These are phyloP conservation scores for Monopterus albus DNA, from an alignment of 2,113 vertebrate species.

Conservation along the genomic window DNA sequence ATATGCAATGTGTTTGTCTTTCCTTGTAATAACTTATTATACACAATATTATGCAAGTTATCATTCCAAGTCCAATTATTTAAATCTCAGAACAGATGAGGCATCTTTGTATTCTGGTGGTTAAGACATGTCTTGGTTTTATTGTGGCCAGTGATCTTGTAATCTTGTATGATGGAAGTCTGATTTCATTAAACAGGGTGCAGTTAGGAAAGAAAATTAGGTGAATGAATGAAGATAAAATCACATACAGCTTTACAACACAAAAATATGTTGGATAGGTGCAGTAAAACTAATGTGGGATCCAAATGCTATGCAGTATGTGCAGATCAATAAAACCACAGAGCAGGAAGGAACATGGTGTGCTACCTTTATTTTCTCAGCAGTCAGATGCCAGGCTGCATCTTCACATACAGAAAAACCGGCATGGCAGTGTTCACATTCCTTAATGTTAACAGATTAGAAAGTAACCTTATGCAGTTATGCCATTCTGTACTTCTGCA, in stretches of 20 bases:
- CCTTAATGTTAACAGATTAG: neutral
- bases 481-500: too few species aligned
- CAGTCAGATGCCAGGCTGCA: neutral
- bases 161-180: too few species aligned
- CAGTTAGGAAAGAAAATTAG: too few species aligned
- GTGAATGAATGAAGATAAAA: too few species aligned
- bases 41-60: too few species aligned
- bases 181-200: neutral
- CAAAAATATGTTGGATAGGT: neutral
- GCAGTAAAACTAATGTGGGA: neutral
- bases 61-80: too few species aligned
- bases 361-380: neutral
- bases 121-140: neutral
- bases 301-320: too few species aligned
- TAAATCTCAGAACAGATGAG: too few species aligned
- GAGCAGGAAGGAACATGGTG: neutral
- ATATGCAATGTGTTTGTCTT: too few species aligned
- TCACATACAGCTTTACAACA: neutral
- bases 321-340: neutral
- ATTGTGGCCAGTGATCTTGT: neutral
- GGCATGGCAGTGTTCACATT: neutral
- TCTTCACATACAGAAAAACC: neutral
- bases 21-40: too few species aligned
- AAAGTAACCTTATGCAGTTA: too few species aligned
- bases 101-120: too few species aligned